These are phyloP conservation scores for Apamea sordens DNA, from an alignment of 2,888 invertebrate species.

Conservation along the genomic window DNA sequence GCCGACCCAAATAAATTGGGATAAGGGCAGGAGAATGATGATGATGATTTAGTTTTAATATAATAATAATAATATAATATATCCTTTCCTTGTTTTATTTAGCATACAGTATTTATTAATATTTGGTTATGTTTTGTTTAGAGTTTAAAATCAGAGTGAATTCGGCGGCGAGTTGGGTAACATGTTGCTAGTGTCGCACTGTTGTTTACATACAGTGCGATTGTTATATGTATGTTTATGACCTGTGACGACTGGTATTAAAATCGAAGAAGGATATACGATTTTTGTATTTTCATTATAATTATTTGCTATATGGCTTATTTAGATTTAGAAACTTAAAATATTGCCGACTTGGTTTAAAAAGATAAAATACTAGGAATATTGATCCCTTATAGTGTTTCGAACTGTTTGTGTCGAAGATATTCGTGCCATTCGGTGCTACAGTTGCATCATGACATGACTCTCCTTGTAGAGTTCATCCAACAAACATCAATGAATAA, in stretches of 20 bases:
- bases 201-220: constrained; percentile 18
- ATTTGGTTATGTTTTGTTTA: no score
- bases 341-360: neutral
- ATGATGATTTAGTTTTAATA: no score
- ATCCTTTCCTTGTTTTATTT: no score
- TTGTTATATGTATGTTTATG: neutral
- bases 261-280: no score
- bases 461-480: neutral
- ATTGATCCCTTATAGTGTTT: neutral
- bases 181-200: neutral
- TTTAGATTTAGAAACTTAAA: neutral
- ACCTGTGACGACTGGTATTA: neutral
- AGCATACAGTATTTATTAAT: no score
- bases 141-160: neutral
- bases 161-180: neutral
- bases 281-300: no score
- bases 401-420: neutral
- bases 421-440: neutral
- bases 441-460: neutral
- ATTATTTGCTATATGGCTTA: no score
- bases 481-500: neutral
- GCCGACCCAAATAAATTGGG: no score
- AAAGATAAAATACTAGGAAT: neutral
- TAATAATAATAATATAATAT: no score
- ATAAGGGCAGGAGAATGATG: no score